Percentiles rank a stretch among this genome's conserved stretches.
These are phyloP conservation scores for Catalaphyllia jardinei DNA, from an alignment of 64 coral and sea anemone genomes.

Conservation along the genomic window DNA sequence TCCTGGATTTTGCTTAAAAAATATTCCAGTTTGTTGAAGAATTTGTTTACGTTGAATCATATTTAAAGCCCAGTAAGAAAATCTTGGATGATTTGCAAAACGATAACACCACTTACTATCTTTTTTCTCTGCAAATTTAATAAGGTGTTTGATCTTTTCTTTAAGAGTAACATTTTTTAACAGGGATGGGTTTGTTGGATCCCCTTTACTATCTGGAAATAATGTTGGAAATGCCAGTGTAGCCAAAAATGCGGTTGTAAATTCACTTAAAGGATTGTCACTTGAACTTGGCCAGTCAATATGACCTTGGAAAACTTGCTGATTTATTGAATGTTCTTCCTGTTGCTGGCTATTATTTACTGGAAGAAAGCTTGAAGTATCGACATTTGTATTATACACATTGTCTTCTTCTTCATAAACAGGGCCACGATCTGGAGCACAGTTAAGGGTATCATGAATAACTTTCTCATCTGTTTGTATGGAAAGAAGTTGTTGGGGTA, in stretches of 20 bases:
- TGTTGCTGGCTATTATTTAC: conserved; percentile 53
- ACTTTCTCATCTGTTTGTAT: conserved; percentile 61
- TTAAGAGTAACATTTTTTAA: conserved; percentile 59
- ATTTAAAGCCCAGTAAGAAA: conserved; percentile 56
- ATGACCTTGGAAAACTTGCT: conserved; percentile 23
- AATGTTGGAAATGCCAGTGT: conserved; percentile 57
- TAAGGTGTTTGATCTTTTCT: conserved; percentile 69
- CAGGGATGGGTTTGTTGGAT: conserved; percentile 40
- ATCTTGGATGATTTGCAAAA: conserved; percentile 56
- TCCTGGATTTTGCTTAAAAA: conserved; percentile 34
- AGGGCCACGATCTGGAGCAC: conserved; percentile 45
- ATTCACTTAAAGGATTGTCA: conserved; percentile 54
- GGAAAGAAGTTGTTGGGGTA: conserved; percentile 42
- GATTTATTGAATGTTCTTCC: conserved; percentile 52
- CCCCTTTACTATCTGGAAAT: conserved; percentile 57
- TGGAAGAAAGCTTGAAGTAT: conserved; percentile 66
- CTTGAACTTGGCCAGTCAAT: conserved; percentile 44
- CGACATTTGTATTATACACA: background rate
- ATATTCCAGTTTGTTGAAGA: conserved; percentile 54
- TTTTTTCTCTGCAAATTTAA: conserved; percentile 56
- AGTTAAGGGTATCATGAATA: conserved; percentile 36
- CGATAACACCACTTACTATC: conserved; percentile 25
- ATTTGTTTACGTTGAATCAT: conserved; percentile 51
- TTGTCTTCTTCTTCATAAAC: conserved; percentile 42
- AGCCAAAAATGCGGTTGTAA: conserved; percentile 45